Base-by-base conservation (phyloP, 2,888 invertebrate genomes). In the Pycnomerus fuliginosus region DNA sequence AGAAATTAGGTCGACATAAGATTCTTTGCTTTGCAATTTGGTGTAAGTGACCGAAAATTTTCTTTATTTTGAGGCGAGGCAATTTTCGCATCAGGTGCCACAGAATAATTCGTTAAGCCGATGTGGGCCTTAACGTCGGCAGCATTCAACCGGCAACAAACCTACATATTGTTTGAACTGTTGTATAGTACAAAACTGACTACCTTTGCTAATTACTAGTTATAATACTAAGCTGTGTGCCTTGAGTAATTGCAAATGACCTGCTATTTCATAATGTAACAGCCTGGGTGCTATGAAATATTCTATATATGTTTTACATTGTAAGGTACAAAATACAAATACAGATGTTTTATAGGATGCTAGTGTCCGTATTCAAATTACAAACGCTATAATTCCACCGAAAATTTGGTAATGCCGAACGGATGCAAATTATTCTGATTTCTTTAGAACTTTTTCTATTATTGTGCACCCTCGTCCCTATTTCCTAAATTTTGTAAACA, bases 161-260 rank as follows among this genome's bases (percentile, higher is more conserved):
- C 67, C 67, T 66, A 25, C 5, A 20, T 25, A 68, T 67, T 62
- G 56, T 65, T 68, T 67, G 5, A 62, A 67, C 66, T 68, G 64
- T 69, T 71, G 65, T 70, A 72, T 71, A 73, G 72, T 73, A 73
- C 72, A 72, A 69, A 65, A 69, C 65, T 64, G 67, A 70, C 66
- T 69, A 70, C 69, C 68, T 69, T 72, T 72, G 72, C 72, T 72
- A 72, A 72, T 72, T 72, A 72, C 72, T 72, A 72, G 71, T 71
- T 71, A 69, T 71, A 72, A 72, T 69, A 68, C 65, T 68, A 72
- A 69, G 85, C 85, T 85, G 85, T 83, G 85, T 85, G 85, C 85
- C 85, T 85, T 82, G 83, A 83, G 84, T 83, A 82, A 83, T 83
- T 83, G 81, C 82, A 81, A 79, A 77, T 76, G 77, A 77, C 70